These are phyloP conservation scores for Crypturellus undulatus DNA, from an alignment of 2,113 vertebrate genomes.

Conservation along the genomic window DNA sequence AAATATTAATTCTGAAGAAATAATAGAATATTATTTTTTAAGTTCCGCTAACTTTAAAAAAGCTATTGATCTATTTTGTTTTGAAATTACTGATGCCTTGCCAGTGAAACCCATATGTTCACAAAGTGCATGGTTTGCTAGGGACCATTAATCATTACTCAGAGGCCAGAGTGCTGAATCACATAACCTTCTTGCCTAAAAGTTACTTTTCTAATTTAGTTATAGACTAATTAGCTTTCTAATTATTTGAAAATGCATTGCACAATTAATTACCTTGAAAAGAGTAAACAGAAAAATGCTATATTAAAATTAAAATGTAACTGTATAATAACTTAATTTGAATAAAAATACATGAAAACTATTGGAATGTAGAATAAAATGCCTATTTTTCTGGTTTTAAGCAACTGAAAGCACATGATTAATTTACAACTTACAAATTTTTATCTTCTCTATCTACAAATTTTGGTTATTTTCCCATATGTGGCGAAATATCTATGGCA, in stretches of 20 bases:
- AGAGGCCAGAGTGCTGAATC: not conserved
- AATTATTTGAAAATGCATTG: not conserved
- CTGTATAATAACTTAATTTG: not conserved
- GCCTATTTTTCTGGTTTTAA: not conserved
- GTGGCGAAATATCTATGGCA: not conserved
- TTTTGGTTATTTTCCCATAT: not conserved
- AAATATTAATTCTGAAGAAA: not conserved
- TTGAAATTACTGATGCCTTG: not conserved
- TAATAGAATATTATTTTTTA: accelerated
- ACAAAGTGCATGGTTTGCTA: accelerated
- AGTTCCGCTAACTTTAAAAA: accelerated
- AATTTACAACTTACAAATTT: not conserved
- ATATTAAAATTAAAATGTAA: not conserved
- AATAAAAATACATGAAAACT: not conserved
- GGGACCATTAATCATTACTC: not conserved
- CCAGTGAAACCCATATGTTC: not conserved
- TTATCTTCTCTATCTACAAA: not conserved
- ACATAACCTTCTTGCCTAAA: not conserved
- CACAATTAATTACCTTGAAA: not conserved
- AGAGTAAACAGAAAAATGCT: not conserved
- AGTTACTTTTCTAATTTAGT: not conserved
- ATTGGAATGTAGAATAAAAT: not conserved
- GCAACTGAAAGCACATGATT: not conserved
- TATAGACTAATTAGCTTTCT: not conserved
- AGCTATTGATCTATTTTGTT: not conserved